Evolutionary conservation across 2,888 invertebrate species (phyloP), one percentile per base, ranked within the genome.

Genomic region (Torymus tubicola): DNA sequence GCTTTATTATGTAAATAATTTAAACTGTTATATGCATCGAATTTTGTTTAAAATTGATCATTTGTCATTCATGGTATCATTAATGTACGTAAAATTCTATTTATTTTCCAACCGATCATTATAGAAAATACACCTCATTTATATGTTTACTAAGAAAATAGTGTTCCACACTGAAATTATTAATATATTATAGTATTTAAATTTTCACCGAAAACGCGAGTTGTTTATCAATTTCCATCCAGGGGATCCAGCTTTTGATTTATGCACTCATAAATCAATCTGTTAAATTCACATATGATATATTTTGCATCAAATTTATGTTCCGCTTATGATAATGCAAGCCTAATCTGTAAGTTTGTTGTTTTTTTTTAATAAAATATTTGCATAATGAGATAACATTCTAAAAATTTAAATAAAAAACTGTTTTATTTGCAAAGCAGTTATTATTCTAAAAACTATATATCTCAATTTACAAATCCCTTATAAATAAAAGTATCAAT

Each of bases 251-350:
- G 11, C 55, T 70, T 75, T 57, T 53, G 67, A 75, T 76, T 76
- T 71, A 80, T 75, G 80, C 13, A 71, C 14, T 71, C 71, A 76
- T 80, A 76, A 80, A 80, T 80, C 67, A 80, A 72, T 71, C 42
- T 61, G 18, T 71, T 71, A 76, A 55, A 61, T 67, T 67, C 10
- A 5, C 55, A 61, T 42, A 42, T n/a, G 52, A 31, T 50, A 67
- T 65, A 50, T 64, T 70, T 74, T 53, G 21, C 42, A 18, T 18
- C 18, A 12, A 76, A 80, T 67, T 80, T 71, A 70, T 75, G 65
- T 21, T 14, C 42, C n/a, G 70, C 64, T 80, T 80, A 80, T 80
- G 75, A 64, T 80, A 70, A 80, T 80, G 8, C 42, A 64, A 14
- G 42, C 57, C 24, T 55, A 57, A 52, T 69, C 74, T 69, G 53